A percentile compares a stretch with the other conserved stretches of the same genome.
Conservation (phyloP, 1,140 invertebrate genomes). For the Nixonia krombeini region DNA sequence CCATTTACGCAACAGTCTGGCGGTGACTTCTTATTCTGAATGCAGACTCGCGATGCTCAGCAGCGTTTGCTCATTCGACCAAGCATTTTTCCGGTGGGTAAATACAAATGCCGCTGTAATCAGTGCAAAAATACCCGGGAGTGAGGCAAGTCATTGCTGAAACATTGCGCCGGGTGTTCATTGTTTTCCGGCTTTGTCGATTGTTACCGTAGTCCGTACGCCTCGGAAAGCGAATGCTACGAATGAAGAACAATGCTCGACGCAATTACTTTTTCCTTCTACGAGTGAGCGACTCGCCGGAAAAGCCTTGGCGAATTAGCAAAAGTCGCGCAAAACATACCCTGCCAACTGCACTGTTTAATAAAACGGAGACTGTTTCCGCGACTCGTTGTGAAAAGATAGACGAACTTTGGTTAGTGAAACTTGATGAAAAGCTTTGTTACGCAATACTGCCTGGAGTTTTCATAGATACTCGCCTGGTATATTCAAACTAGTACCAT, state of each 20-base stretch:
- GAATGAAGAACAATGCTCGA: conserved; percentile 54
- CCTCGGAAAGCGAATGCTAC: conserved; percentile 21
- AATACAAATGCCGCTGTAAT: conserved; percentile 52
- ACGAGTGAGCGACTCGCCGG: conserved; percentile 11
- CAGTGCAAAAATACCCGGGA: conserved; percentile 55
- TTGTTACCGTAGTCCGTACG: conserved; percentile 39
- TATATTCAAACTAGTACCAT: no score
- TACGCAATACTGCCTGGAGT: conserved; percentile 9
- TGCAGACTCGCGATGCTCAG: neutral
- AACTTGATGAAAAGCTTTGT: conserved; percentile 27
- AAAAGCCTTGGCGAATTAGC: conserved; percentile 28
- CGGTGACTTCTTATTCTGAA: no score
- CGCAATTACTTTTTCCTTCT: conserved; percentile 55
- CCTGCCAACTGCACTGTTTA: conserved; percentile 11
- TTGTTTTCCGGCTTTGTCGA: conserved; percentile 65
- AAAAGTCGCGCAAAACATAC: conserved; percentile 26
- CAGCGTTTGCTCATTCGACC: conserved; percentile 17
- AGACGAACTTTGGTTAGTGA: conserved; percentile 1
- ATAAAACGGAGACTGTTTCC: neutral
- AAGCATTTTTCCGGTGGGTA: conserved; percentile 39
- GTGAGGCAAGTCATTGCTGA: conserved; percentile 52
- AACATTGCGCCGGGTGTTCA: conserved; percentile 50
- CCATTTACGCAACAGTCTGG: no score
- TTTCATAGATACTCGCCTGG: no score
- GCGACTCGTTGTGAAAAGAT: neutral